Evolutionary conservation across 2,888 invertebrate species (phyloP).

Genomic region (Melanargia galathea): DNA sequence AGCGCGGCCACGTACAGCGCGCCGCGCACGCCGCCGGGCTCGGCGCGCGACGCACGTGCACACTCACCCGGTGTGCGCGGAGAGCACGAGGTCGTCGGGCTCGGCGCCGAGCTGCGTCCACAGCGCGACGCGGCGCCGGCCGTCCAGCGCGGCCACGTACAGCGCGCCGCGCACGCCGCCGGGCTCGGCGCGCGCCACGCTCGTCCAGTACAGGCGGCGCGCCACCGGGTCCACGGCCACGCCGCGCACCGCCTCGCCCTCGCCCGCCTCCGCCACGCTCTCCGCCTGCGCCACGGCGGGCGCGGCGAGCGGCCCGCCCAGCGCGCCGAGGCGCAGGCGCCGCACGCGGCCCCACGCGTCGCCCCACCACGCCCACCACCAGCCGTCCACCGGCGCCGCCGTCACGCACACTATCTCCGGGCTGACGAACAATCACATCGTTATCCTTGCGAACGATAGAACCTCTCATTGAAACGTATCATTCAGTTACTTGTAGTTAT

Average conservation of each 20-base stretch:
- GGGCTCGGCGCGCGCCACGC: conserved; percentile 52
- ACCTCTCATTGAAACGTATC: no score
- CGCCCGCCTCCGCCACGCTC: conserved; percentile 64
- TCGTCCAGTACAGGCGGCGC: conserved; percentile 87
- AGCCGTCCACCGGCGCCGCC: conserved; percentile 51
- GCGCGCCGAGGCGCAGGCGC: conserved; percentile 41
- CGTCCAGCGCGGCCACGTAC: conserved; percentile 78
- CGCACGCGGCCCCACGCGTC: conserved; percentile 53
- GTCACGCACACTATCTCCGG: conserved; percentile 54
- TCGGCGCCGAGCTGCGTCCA: conserved; percentile 2
- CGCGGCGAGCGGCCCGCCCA: conserved; percentile 19
- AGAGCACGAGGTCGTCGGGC: conserved; percentile 83
- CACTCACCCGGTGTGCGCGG: conserved; percentile 82
- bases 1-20: no score
- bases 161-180: conserved; percentile 49
- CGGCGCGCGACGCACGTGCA: conserved; percentile 19
- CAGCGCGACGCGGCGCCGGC: conserved; percentile 56
- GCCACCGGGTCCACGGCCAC: conserved; percentile 88
- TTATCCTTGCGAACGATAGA: no score
- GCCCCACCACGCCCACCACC: conserved; percentile 69
- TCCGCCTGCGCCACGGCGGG: conserved; percentile 42
- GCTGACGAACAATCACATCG: conserved; percentile 29
- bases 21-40: no score
- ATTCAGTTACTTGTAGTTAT: no score
- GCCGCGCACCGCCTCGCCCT: conserved; percentile 86